Evolutionary conservation across 2,113 vertebrate genomes (phyloP).

Genomic region (Ailuropoda melanoleuca): DNA sequence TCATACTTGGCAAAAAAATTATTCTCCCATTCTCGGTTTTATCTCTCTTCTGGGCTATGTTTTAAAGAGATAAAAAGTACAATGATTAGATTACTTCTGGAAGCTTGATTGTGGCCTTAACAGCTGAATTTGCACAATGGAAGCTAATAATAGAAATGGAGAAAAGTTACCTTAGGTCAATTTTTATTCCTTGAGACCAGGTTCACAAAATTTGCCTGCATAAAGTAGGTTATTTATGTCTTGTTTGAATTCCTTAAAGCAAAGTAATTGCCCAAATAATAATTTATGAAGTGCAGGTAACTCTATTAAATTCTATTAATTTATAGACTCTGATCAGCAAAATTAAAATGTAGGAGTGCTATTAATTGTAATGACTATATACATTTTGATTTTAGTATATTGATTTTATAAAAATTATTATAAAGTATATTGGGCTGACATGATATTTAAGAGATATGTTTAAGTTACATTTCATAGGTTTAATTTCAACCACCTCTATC

Average conservation of each 20-base stretch:
- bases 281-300: neutral
- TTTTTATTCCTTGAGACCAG: conserved; percentile 24
- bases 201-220: conserved; percentile 9
- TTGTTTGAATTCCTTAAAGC: neutral
- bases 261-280: neutral
- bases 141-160: conserved; percentile 37
- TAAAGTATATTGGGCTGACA: neutral
- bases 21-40: conserved; percentile 24
- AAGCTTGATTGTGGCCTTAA: conserved; percentile 34
- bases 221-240: neutral
- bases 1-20: neutral
- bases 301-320: neutral
- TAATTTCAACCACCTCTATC: neutral
- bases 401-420: neutral
- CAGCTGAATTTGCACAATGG: conserved; percentile 59
- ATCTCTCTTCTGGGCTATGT: neutral
- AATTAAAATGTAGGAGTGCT: neutral
- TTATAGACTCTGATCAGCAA: neutral
- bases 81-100: conserved; percentile 62
- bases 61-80: conserved; percentile 44
- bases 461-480: neutral
- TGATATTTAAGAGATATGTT: neutral
- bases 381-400: neutral
- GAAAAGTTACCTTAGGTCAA: neutral
- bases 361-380: neutral